Evolutionary conservation across 2,113 vertebrate species (phyloP).

Genomic region (Origma solitaria): DNA sequence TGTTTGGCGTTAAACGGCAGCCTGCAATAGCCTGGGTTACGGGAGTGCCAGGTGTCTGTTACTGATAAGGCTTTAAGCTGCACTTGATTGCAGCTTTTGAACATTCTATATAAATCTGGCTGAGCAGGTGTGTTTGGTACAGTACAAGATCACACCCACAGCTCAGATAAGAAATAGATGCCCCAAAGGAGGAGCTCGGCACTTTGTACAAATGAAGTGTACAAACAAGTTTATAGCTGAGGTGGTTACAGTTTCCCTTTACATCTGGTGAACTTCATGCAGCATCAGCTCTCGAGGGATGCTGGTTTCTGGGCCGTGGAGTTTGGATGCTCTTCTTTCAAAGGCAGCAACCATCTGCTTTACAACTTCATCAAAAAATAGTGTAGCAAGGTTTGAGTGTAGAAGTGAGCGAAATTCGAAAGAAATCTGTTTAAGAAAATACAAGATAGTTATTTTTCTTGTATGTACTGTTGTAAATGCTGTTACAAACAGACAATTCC

Average conservation of each 20-base stretch:
- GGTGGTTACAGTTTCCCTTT: constrained; percentile 27
- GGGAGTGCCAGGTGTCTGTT: neutral
- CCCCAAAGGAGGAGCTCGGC: neutral
- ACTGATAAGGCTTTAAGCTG: constrained; percentile 1
- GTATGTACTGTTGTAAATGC: neutral
- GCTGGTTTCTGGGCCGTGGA: constrained; percentile 84
- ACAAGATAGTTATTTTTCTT: neutral
- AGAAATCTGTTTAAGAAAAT: constrained; percentile 78
- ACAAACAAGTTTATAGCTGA: neutral
- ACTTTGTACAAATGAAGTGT: neutral
- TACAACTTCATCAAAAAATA: constrained; percentile 96
- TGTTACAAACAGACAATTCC: neutral
- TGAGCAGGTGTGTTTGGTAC: constrained; percentile 21
- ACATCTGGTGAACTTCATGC: constrained; percentile 89
- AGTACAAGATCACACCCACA: constrained; percentile 1
- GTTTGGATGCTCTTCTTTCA: constrained; percentile 81
- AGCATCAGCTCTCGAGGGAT: constrained; percentile 92
- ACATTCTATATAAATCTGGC: neutral
- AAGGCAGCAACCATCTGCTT: constrained; percentile 96
- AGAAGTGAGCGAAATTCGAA: constrained; percentile 95
- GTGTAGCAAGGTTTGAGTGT: constrained; percentile 87
- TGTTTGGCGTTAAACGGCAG: neutral
- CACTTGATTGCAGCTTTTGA: constrained; percentile 31
- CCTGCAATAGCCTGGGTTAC: neutral
- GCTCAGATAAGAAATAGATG: neutral